These are phyloP conservation scores for Leptinotarsa haldemani DNA, from an alignment of 2,888 invertebrate species.

Conservation along the genomic window DNA sequence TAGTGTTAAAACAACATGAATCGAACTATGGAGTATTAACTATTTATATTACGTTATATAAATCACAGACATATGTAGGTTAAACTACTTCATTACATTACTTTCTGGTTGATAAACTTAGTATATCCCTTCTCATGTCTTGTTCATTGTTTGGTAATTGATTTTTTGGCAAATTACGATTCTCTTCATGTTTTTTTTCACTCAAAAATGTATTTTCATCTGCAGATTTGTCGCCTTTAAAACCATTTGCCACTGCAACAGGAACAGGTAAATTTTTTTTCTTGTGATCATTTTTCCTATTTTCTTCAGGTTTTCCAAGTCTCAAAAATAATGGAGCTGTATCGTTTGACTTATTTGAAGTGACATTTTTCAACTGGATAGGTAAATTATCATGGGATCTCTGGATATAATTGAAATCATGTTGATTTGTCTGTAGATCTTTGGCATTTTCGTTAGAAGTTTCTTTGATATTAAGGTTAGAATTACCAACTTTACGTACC, in stretches of 20 bases:
- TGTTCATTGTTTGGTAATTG: constrained; percentile 25
- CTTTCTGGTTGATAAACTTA: constrained; percentile 29
- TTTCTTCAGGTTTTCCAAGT: constrained; percentile 22
- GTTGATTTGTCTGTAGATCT: neutral
- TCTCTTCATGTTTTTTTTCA: constrained; percentile 22
- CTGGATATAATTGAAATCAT: neutral
- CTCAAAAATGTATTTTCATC: neutral
- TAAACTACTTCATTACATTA: neutral
- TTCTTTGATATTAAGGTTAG: too few species aligned
- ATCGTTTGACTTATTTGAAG: constrained; percentile 22
- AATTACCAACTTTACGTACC: too few species aligned
- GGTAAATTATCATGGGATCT: neutral
- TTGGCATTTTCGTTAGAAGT: constrained; percentile 15
- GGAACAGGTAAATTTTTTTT: constrained; percentile 37
- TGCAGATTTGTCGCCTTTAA: neutral
- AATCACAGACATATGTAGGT: constrained; percentile 16
- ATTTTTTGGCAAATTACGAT: constrained; percentile 13
- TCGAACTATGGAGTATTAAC: neutral
- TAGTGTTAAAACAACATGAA: neutral
- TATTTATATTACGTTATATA: constrained; percentile 12
- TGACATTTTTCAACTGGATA: neutral
- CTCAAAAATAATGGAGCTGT: constrained; percentile 38
- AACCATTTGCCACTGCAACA: constrained; percentile 25
- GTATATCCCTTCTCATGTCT: constrained; percentile 43
- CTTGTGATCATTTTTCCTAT: constrained; percentile 21